A percentile compares a stretch with the other conserved stretches of the same genome.
phyloP scores from a whole-genome alignment of 2,888 invertebrate species.

The Syrphus vitripennis region DNA sequence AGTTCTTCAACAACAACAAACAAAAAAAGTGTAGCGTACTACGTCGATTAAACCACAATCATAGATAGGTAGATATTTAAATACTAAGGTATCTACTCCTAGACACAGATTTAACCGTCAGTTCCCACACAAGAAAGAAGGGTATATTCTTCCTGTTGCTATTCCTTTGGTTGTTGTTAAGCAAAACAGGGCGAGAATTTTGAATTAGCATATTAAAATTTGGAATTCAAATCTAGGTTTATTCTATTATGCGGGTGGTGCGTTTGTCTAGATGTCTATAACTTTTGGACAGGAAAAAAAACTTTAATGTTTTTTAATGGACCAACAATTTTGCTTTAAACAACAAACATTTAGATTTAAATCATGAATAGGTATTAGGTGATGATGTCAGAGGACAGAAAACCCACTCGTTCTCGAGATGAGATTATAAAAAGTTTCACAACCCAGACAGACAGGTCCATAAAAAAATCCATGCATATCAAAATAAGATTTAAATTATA shows the following conservation, averaged over 20 bases:
- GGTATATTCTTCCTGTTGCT: slow-evolving; percentile 43
- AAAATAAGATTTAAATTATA: neutral
- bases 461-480: neutral
- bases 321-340: neutral
- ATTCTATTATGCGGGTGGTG: neutral
- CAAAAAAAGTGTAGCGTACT: too few relatives aligned
- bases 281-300: slow-evolving; percentile 10
- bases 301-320: slow-evolving; percentile 6
- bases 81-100: too few relatives aligned
- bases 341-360: neutral
- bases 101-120: neutral
- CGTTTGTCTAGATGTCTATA: slow-evolving; percentile 16
- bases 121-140: neutral
- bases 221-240: slow-evolving; percentile 64
- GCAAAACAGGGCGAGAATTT: slow-evolving; percentile 17
- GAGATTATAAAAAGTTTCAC: neutral
- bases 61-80: neutral
- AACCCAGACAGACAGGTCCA: neutral
- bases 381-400: neutral
- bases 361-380: neutral
- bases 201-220: slow-evolving; percentile 53
- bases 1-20: neutral
- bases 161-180: slow-evolving; percentile 20
- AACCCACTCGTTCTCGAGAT: neutral
- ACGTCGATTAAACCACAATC: neutral